These are phyloP conservation scores for Moxostoma hubbsi DNA, from an alignment of 2,797 vertebrate species.

Conservation along the genomic window DNA sequence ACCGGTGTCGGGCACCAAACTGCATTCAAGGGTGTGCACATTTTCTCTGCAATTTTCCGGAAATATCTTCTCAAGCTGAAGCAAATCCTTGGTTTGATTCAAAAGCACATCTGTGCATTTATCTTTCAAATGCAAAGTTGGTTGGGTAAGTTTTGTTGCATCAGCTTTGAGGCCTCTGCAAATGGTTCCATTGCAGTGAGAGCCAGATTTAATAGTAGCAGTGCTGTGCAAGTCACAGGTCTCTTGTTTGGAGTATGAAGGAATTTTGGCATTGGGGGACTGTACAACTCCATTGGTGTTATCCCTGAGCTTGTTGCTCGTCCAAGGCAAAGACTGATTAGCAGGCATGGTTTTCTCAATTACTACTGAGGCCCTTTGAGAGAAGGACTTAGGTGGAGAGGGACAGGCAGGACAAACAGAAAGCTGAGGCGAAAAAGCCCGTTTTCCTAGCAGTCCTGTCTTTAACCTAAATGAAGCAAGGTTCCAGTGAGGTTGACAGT, in stretches of 20 bases:
- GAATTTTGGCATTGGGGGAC: constrained; percentile 83
- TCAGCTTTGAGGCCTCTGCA: constrained; percentile 56
- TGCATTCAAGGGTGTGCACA: constrained; percentile 44
- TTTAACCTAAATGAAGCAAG: constrained; percentile 65
- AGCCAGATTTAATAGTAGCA: constrained; percentile 38
- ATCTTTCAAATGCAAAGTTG: constrained; percentile 53
- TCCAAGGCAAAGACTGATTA: constrained; percentile 77
- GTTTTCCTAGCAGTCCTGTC: constrained; percentile 65
- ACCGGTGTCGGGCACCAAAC: not conserved
- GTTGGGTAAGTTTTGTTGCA: constrained; percentile 18
- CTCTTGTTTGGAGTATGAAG: constrained; percentile 73
- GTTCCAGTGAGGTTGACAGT: constrained; percentile 63
- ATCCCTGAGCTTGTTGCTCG: constrained; percentile 68
- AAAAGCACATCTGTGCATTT: constrained; percentile 38
- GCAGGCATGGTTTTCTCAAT: constrained; percentile 73
- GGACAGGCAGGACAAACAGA: constrained; percentile 36
- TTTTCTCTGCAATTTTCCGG: constrained; percentile 49
- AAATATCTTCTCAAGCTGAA: constrained; percentile 39
- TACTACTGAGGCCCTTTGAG: constrained; percentile 19
- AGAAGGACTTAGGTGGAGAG: constrained; percentile 59
- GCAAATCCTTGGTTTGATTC: constrained; percentile 33
- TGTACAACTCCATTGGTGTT: constrained; percentile 71
- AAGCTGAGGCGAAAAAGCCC: constrained; percentile 60
- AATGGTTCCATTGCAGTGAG: constrained; percentile 35
- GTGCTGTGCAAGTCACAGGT: constrained; percentile 64